Conservation (phyloP, 2,888 invertebrate genomes). For the Strigamia transsilvanica region DNA sequence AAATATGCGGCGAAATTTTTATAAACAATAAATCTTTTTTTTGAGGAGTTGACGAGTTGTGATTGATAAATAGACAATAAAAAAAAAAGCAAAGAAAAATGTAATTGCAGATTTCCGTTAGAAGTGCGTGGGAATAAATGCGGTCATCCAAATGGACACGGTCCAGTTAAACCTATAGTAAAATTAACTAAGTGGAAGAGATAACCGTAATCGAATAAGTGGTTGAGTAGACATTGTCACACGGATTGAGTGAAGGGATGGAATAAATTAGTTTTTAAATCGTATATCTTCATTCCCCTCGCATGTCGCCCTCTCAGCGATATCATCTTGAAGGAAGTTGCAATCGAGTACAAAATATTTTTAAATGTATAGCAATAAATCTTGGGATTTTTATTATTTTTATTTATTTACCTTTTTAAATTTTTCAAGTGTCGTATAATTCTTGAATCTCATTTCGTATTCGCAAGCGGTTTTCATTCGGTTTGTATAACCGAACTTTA, state of each 20-base stretch:
- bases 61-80: neutral
- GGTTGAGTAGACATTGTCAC: neutral
- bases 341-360: neutral
- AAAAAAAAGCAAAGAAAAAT: neutral
- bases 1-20: neutral
- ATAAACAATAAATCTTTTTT: neutral
- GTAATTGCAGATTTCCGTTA: constrained; percentile 38
- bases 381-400: neutral
- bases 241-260: constrained; percentile 12
- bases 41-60: neutral
- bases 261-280: neutral
- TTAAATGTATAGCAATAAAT: neutral
- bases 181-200: constrained; percentile 29
- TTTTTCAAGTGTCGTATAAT: neutral
- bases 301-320: neutral
- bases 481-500: neutral
- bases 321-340: neutral
- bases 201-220: constrained; percentile 32
- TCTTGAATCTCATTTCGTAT: neutral
- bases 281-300: neutral
- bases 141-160: constrained; percentile 40
- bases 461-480: neutral
- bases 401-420: neutral
- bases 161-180: constrained; percentile 17
- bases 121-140: constrained; percentile 35